Evolutionary conservation across 2,888 invertebrate genomes (phyloP).

Genomic region (Diabrotica balteata): DNA sequence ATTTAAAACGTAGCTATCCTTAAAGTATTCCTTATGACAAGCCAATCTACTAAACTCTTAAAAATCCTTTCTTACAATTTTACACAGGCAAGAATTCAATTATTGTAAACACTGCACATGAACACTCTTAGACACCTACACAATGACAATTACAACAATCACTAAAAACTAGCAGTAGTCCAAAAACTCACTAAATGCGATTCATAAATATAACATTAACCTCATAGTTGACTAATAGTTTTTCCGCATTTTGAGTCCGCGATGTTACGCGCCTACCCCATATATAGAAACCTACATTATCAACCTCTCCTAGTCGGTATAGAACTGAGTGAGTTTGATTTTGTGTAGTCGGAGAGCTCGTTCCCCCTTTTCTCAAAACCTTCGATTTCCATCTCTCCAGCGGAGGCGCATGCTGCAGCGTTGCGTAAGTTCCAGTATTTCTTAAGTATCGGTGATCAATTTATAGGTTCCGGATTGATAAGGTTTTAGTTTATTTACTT

Average conservation of each 20-base stretch:
- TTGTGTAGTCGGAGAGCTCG: slow-evolving; percentile 14
- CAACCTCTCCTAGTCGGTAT: slow-evolving; percentile 25
- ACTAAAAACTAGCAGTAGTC: slow-evolving; percentile 17
- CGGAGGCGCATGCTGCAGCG: slow-evolving; percentile 29
- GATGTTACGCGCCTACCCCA: slow-evolving; percentile 28
- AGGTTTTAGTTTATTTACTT: too few relatives aligned
- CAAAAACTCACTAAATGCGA: slow-evolving; percentile 23
- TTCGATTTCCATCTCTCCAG: slow-evolving; percentile 36
- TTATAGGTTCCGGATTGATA: too few relatives aligned
- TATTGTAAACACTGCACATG: slow-evolving; percentile 6
- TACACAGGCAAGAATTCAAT: not conserved
- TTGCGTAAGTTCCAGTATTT: slow-evolving; percentile 10
- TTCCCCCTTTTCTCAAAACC: slow-evolving; percentile 35
- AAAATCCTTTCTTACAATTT: not conserved
- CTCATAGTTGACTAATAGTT: slow-evolving; percentile 15
- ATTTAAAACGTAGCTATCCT: slow-evolving; percentile 19
- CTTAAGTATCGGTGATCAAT: too few relatives aligned
- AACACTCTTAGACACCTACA: slow-evolving; percentile 28
- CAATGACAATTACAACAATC: slow-evolving; percentile 27
- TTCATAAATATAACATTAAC: slow-evolving; percentile 24
- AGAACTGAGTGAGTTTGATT: slow-evolving; percentile 27
- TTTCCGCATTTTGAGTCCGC: slow-evolving; percentile 30
- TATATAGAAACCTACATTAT: slow-evolving; percentile 27
- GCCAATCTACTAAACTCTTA: too few relatives aligned
- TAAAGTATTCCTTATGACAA: not conserved